Evolutionary conservation across 2,113 vertebrate species (phyloP), one percentile per base, ranked within the genome.

Genomic region (Mandrillus leucophaeus): DNA sequence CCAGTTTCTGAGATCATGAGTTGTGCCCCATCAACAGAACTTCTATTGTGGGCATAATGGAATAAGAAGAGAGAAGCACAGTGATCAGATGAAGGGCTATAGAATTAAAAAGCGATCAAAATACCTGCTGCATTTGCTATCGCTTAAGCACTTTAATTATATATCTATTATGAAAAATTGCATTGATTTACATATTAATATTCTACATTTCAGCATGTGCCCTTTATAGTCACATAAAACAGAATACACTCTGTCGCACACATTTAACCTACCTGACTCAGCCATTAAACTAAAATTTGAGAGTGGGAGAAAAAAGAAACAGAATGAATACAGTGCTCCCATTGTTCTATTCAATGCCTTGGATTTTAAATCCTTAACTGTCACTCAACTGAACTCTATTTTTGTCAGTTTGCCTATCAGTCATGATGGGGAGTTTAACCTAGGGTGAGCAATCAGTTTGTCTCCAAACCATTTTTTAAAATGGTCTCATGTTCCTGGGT

Each of bases 181-280:
- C 73, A 32, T 57, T 94, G 82, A 97, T 92, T 94, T 97, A 64
- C 70, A 97, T 95, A 96, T 96, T 93, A 96, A 94, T 52, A 88
- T 95, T 90, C 76, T 76, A 14, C 73, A 78, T 85, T 45, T 52
- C 92, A 95, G 55, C 83, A 64, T 32, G 82, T 70, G 57, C 48
- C 94, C 68, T 97, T 96, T 59, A 93, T 95, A 79, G 76, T 94
- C 95, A 40, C 45, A 79, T 25, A 96, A 92, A 95, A 93, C 95
- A 97, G 89, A 96, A 95, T 43, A 76, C 64, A 93, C 78, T 80
- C 85, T 93, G 89, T 85, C 94, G 95, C 64, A 73, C 75, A 93
- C 83, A 95, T 85, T 95, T 93, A 93, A 95, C 93, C 86, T 92
- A 52, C 2, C 1, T 97, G 96, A 97, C 96, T 97, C 96, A 97